A percentile compares a stretch with the other conserved stretches of the same genome.
phyloP scores from a whole-genome alignment of 2,888 invertebrate species.

The Brenthis hecate region DNA sequence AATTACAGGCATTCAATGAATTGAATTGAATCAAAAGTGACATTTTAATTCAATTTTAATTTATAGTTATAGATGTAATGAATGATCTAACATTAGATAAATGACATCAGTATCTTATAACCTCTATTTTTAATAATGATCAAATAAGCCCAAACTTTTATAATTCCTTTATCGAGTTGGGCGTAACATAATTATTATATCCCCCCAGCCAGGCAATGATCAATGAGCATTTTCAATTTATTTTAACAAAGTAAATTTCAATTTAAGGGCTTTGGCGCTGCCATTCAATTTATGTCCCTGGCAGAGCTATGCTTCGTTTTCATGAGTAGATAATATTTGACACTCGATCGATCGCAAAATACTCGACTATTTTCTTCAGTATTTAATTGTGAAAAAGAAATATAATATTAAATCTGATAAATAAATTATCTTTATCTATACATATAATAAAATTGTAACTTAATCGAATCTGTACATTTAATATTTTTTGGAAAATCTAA shows the following conservation, averaged over 20 bases:
- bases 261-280: slow-evolving; percentile 33
- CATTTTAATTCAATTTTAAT: no score
- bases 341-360: slow-evolving; percentile 25
- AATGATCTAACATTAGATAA: no score
- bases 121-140: no score
- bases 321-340: slow-evolving; percentile 28
- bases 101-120: no score
- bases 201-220: slow-evolving; percentile 26
- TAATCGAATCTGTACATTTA: no score
- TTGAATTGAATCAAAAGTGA: no score
- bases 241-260: slow-evolving; percentile 39
- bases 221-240: slow-evolving; percentile 37
- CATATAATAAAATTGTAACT: no score
- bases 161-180: slow-evolving; percentile 1
- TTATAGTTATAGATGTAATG: no score
- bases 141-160: background rate
- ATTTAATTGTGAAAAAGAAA: slow-evolving; percentile 10
- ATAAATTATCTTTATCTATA: no score
- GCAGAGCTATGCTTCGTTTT: slow-evolving; percentile 28
- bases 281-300: slow-evolving; percentile 35
- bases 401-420: no score
- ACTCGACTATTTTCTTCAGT: slow-evolving; percentile 27
- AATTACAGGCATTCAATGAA: no score
- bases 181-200: slow-evolving; percentile 28
- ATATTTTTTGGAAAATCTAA: no score